Evolutionary conservation across 1,140 invertebrate genomes (phyloP).

Genomic region (Zelostemma sp.): DNA sequence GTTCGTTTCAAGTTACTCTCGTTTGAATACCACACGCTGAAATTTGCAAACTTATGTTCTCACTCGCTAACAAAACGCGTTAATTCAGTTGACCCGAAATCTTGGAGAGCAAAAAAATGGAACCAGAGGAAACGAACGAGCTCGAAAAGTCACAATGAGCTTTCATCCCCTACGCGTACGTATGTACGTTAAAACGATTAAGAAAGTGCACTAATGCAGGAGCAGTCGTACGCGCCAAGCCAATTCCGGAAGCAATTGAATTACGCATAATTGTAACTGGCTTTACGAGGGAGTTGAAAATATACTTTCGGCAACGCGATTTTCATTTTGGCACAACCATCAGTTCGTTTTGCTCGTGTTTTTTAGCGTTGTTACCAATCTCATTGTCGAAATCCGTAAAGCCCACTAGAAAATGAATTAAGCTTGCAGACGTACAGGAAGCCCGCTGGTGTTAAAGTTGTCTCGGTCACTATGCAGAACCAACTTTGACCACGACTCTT

Average conservation of each 20-base stretch:
- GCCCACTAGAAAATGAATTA: conserved; percentile 39
- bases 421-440: conserved; percentile 15
- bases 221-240: conserved; percentile 30
- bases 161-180: conserved; percentile 9
- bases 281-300: conserved; percentile 56
- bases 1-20: no score
- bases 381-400: conserved; percentile 55
- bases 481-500: conserved; percentile 32
- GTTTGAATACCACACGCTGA: no score
- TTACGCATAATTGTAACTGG: conserved; percentile 59
- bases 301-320: conserved; percentile 57
- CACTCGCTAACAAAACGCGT: no score
- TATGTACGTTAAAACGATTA: conserved; percentile 61
- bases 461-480: conserved; percentile 9
- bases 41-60: no score
- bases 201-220: conserved; percentile 50
- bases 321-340: conserved; percentile 50
- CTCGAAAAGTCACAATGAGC: conserved; percentile 38
- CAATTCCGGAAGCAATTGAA: conserved; percentile 49
- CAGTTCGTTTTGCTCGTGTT: conserved; percentile 54
- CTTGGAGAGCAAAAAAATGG: conserved; percentile 9
- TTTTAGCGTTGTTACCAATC: conserved; percentile 51
- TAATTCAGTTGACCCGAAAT: conserved; percentile 30
- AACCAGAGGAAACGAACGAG: conserved; percentile 18
- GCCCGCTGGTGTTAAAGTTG: conserved; percentile 37